Base-by-base conservation (phyloP, 2,113 vertebrate species). In the Leptobrachium leishanense region DNA sequence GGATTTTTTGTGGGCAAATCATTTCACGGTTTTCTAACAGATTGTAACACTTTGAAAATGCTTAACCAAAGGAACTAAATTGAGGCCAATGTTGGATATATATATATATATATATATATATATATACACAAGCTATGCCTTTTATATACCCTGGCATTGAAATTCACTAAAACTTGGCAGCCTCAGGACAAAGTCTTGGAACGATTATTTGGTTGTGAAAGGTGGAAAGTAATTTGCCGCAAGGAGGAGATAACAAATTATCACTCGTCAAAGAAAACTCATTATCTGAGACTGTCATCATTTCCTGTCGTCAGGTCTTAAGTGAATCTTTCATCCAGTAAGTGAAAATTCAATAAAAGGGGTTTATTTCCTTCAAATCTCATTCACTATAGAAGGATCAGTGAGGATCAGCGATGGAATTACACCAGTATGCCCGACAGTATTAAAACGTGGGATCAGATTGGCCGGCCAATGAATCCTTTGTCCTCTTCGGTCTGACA, bases 211-310 rank as follows among this genome's bases (percentile, higher is more conserved):
- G 72, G 2, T 54, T 81, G 81, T 83, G 74, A 85, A 79, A 79
- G 0, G 11, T 82, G 74, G 78, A 84, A 87, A 83, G 39, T 83
- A 83, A 63, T 75, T 76, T 84, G 64, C 65, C 85, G 70, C 68
- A 75, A 85, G 77, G 50, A 85, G 77, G 87, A 65, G 83, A 81
- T 12, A 10, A 69, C 82, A 74, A 5, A 55, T 86, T 84, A 43
- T 44, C 12, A 43, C 63, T 72, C 76, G 62, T 11, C 2, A 65
- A 55, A 77, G 75, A 3, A 12, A 69, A 53, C 79, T 84, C 41
- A 31, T 77, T 69, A 43, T 72, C 43, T 44, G 2, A 0, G 63
- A 54, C 75, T 65, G 43, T 39, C 53, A 31, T n/a, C 57, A 53
- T 20, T 12, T 7, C 20, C 68, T 82, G 77, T 79, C 77, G 66